A percentile compares a stretch with the other conserved stretches of the same genome.
Evolutionary conservation across 2,888 invertebrate genomes (phyloP).

Genomic region (Acrocera orbiculus): DNA sequence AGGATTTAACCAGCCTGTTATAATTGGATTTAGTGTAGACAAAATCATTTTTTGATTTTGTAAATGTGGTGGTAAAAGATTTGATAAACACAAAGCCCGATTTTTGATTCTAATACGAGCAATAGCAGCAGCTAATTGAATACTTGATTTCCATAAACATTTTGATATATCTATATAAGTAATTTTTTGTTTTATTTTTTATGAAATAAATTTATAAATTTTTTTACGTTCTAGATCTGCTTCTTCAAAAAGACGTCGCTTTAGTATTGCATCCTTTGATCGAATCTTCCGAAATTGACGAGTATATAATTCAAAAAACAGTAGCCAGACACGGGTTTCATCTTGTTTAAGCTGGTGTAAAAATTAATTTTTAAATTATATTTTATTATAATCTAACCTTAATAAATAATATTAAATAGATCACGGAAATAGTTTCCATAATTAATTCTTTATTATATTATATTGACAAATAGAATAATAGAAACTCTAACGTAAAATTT

Average conservation of each 20-base stretch:
- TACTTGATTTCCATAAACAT: conserved; percentile 44
- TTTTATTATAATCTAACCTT: too few species aligned
- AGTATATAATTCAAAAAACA: conserved; percentile 38
- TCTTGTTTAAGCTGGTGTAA: conserved; percentile 19
- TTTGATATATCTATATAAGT: conserved; percentile 36
- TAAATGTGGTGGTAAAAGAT: conserved; percentile 53
- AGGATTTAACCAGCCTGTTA: conserved; percentile 68
- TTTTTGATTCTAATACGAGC: conserved; percentile 58
- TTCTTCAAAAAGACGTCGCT: conserved; percentile 20
- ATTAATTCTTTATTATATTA: too few species aligned
- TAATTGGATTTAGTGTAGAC: conserved; percentile 34
- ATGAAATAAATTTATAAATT: neutral
- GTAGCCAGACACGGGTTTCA: conserved; percentile 34
- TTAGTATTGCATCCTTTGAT: conserved; percentile 19
- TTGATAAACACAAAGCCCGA: conserved; percentile 47
- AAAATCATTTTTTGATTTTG: conserved; percentile 49
- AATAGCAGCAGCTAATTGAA: conserved; percentile 57
- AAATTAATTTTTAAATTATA: neutral
- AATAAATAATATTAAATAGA: too few species aligned
- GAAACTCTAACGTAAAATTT: too few species aligned
- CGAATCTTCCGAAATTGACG: conserved; percentile 32
- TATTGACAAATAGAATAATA: too few species aligned
- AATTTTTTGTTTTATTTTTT: neutral
- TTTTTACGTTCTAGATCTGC: conserved; percentile 20
- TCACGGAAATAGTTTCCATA: too few species aligned